phyloP scores from a whole-genome alignment of 2,888 invertebrate genomes.

The Eupelmus urozonus region DNA sequence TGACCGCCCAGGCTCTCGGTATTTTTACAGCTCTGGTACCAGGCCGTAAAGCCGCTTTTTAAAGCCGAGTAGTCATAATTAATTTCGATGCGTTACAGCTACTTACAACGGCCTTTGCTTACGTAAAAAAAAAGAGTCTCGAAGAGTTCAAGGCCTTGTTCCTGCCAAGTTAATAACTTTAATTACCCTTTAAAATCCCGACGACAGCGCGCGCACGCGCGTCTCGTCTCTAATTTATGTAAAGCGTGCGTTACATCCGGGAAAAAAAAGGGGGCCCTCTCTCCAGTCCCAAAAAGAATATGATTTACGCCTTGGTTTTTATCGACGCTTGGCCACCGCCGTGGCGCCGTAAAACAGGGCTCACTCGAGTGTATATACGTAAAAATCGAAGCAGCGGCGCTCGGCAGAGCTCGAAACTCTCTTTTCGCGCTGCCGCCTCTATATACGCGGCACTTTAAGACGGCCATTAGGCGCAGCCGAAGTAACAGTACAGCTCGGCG shows the following conservation, averaged over 20 bases:
- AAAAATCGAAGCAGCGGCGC: not conserved
- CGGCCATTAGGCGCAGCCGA: conserved; percentile 67
- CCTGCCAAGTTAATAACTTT: conserved; percentile 53
- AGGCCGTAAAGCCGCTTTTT: no score
- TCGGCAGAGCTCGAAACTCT: not conserved
- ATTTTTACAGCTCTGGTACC: no score
- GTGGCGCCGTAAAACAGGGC: conserved; percentile 17
- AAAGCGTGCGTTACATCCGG: conserved; percentile 18
- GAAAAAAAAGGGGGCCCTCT: no score
- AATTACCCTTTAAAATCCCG: conserved; percentile 23
- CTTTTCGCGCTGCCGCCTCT: conserved; percentile 2
- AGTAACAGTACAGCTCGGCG: conserved; percentile 68
- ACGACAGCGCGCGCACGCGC: conserved; percentile 27
- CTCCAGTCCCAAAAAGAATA: not conserved
- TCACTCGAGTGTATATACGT: not conserved
- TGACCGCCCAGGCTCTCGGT: no score
- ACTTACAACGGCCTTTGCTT: no score
- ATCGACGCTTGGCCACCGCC: conserved; percentile 31
- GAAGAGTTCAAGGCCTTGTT: no score
- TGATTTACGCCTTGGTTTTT: conserved; percentile 47
- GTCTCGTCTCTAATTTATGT: conserved; percentile 39
- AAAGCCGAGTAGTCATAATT: no score
- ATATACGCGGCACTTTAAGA: conserved; percentile 73
- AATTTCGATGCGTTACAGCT: no score
- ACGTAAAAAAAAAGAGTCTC: no score